Evolutionary conservation across 1,140 invertebrate genomes (phyloP).

Genomic region (Melipona quadrifasciata): DNA sequence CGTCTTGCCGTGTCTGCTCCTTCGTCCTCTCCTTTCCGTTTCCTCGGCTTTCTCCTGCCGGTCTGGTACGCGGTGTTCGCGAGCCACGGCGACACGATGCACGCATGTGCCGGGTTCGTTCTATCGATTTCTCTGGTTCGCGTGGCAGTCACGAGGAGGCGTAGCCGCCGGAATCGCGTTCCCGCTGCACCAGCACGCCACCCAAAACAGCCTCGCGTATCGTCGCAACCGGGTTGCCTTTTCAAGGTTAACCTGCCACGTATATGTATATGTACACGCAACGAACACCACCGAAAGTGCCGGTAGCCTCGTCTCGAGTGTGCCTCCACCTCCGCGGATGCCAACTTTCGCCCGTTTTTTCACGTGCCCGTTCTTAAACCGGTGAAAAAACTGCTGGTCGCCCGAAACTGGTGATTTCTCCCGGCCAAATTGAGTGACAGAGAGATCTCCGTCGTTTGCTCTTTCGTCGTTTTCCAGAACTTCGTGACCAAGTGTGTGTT

Average conservation of each 20-base stretch:
- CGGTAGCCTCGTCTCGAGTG: slow-evolving; percentile 30
- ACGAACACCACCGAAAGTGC: slow-evolving; percentile 36
- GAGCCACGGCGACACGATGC: slow-evolving; percentile 51
- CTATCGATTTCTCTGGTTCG: slow-evolving; percentile 78
- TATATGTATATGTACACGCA: slow-evolving; percentile 25
- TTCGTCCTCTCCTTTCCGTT: slow-evolving; percentile 20
- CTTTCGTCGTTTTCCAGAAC: background rate
- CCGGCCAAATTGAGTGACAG: background rate
- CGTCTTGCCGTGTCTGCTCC: slow-evolving; percentile 30
- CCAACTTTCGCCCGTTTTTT: background rate
- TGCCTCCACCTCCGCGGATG: background rate
- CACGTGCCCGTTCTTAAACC: background rate
- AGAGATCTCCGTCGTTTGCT: background rate
- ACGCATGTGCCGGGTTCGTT: slow-evolving; percentile 75
- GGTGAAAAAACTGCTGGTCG: background rate
- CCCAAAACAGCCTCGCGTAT: slow-evolving; percentile 80
- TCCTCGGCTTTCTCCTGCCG: slow-evolving; percentile 56
- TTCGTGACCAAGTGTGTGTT: background rate
- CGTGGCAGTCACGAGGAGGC: slow-evolving; percentile 61
- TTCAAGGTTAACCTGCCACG: slow-evolving; percentile 79
- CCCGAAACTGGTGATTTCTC: slow-evolving; percentile 10
- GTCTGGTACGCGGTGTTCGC: slow-evolving; percentile 28
- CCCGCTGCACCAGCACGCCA: slow-evolving; percentile 68
- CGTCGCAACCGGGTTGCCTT: slow-evolving; percentile 76
- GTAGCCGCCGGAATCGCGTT: slow-evolving; percentile 67